A percentile compares a stretch with the other conserved stretches of the same genome.
phyloP scores from a whole-genome alignment of 2,797 vertebrate genomes.

The Gymnodraco acuticeps region DNA sequence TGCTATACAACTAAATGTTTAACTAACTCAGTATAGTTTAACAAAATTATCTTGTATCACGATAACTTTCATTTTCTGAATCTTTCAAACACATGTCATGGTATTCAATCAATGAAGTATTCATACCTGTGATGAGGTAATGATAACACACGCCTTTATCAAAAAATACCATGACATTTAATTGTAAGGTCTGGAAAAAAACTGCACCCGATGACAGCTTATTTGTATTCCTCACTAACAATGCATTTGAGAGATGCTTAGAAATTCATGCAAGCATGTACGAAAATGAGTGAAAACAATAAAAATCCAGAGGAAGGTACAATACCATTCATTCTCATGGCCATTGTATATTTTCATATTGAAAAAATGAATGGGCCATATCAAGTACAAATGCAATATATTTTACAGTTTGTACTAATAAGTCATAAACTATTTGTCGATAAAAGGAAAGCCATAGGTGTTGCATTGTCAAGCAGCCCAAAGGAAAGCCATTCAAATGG shows the following conservation, averaged over 20 bases:
- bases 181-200: not conserved
- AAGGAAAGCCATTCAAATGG: not conserved
- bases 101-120: not conserved
- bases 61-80: not conserved
- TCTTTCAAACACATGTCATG: not conserved
- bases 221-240: conserved; percentile 4
- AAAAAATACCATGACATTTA: not conserved
- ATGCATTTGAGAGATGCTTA: conserved; percentile 9
- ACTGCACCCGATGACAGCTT: not conserved
- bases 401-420: not conserved
- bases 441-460: not conserved
- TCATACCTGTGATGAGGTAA: not conserved
- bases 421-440: not conserved
- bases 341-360: not conserved
- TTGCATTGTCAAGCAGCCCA: conserved; percentile 13
- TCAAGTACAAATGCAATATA: not conserved
- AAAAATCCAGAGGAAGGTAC: not conserved
- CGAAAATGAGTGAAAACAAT: not conserved
- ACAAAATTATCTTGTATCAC: too few relatives aligned
- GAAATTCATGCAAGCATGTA: not conserved
- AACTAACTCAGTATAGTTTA: too few relatives aligned
- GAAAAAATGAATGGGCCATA: conserved; percentile 13
- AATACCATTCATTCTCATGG: not conserved
- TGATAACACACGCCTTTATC: not conserved
- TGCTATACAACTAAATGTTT: too few relatives aligned